Evolutionary conservation across 2,113 vertebrate genomes (phyloP), one percentile per base, ranked within the genome.

Genomic region (Brachypodius melanocephalos): DNA sequence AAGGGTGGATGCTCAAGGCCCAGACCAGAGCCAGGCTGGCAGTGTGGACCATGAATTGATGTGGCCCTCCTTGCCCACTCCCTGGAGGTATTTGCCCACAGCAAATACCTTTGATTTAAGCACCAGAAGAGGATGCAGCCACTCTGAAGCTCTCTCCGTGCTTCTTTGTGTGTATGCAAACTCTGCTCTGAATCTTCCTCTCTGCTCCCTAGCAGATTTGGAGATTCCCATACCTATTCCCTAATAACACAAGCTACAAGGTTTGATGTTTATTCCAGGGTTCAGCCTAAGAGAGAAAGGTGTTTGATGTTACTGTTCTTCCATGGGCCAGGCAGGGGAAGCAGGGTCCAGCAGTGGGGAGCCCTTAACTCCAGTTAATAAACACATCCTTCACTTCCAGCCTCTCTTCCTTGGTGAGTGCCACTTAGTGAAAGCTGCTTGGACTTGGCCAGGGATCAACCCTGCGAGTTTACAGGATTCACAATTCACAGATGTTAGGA

Each of bases 401-500:
- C 80, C 88, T 87, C 88, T 93, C 88, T 96, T 97, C 85, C 77
- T 65, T 82, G 84, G 80, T 17, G 62, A 95, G 83, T 85, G 91
- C 80, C 46, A 17, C 95, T 96, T 97, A 95, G 87, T 8, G 42
- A 94, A 96, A 96, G 96, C 94, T 96, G 97, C 97, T 97, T 92
- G 85, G 68, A 92, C 85, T 98, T 98, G 98, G 98, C 97, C 19
- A 19, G 51, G 32, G 76, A 94, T 98, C 97, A 98, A 97, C 97
- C 86, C 84, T 55, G 72, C 58, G 29, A 97, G 95, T 97, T 97
- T 95, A 94, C 89, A 93, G 96, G 95, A 97, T 97, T 97, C 98
- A 98, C 98, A 98, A 98, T 98, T 98, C 98, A 98, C 98, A 98
- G 98, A 98, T 98, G 98, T 98, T 98, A 97, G 96, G 96, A 97